Percentiles rank a stretch among this genome's conserved stretches.
Evolutionary conservation across 2,888 invertebrate species (phyloP).

Genomic region (Archaeoteleia sp.): DNA sequence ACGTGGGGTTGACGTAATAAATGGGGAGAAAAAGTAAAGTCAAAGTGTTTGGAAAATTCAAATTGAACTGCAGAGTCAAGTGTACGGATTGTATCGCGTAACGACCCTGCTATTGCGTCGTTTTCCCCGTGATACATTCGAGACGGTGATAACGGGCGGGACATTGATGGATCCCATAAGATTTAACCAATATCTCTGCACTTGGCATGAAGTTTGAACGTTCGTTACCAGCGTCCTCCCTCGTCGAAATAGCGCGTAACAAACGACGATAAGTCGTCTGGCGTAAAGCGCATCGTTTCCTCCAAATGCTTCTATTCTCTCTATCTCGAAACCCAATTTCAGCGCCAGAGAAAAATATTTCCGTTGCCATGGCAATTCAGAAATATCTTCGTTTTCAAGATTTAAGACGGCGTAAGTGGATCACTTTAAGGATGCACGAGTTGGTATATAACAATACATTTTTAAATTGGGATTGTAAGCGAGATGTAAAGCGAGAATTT

Average conservation of each 20-base stretch:
- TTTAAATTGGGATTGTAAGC: too few relatives aligned
- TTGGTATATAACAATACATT: too few relatives aligned
- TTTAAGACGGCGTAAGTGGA: too few relatives aligned
- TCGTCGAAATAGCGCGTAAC: conserved; percentile 37
- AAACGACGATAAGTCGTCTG: conserved; percentile 47
- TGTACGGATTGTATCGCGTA: conserved; percentile 41
- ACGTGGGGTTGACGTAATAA: too few relatives aligned
- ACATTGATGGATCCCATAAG: conserved; percentile 49
- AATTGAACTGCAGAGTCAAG: conserved; percentile 40
- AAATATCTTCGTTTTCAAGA: conserved; percentile 28
- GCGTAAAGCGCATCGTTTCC: conserved; percentile 47
- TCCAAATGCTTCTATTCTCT: conserved; percentile 27
- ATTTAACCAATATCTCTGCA: conserved; percentile 45
- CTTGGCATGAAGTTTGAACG: conserved; percentile 38
- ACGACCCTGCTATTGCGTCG: conserved; percentile 47
- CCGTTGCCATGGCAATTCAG: conserved; percentile 16
- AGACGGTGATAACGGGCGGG: conserved; percentile 45
- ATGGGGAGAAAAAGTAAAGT: conserved; percentile 4
- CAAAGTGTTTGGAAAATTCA: conserved; percentile 42
- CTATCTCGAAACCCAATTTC: conserved; percentile 27
- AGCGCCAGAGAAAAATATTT: conserved; percentile 16
- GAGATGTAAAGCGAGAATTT: too few relatives aligned
- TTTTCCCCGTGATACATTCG: conserved; percentile 50
- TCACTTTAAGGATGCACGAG: too few relatives aligned
- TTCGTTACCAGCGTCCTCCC: conserved; percentile 38